Conservation (phyloP, 2,113 vertebrate genomes). For the Urocitellus parryii region DNA sequence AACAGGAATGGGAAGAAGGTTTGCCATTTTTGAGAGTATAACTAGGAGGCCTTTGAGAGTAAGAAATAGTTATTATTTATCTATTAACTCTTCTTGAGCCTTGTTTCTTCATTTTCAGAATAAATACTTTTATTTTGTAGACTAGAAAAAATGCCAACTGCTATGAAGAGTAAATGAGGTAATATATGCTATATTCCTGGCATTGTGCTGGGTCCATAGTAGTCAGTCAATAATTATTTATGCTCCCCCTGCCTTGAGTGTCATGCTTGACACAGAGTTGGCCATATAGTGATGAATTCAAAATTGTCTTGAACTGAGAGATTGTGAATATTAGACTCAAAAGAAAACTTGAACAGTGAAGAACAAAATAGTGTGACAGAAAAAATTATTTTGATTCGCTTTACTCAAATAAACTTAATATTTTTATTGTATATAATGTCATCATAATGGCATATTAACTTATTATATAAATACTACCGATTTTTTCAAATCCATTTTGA, state of each 20-base stretch:
- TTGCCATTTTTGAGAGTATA: neutral
- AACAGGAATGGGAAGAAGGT: neutral
- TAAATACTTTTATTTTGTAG: neutral
- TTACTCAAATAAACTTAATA: neutral
- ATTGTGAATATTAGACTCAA: neutral
- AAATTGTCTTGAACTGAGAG: neutral
- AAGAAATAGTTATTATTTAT: neutral
- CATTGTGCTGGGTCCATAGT: neutral
- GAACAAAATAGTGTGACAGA: neutral
- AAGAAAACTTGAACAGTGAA: neutral
- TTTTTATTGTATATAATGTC: neutral
- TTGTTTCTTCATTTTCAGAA: neutral
- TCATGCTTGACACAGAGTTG: neutral
- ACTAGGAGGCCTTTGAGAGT: neutral
- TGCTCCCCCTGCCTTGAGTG: neutral
- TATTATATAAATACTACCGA: neutral
- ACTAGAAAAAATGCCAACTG: neutral
- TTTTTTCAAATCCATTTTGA: constrained; percentile 14
- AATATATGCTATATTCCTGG: neutral
- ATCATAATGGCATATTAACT: neutral
- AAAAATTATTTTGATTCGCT: neutral
- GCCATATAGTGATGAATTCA: neutral
- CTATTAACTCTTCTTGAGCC: neutral
- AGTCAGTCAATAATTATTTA: neutral
- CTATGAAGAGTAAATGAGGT: neutral